Evolutionary conservation across 2,113 vertebrate species (phyloP).

Genomic region (Gobiocypris rarus): DNA sequence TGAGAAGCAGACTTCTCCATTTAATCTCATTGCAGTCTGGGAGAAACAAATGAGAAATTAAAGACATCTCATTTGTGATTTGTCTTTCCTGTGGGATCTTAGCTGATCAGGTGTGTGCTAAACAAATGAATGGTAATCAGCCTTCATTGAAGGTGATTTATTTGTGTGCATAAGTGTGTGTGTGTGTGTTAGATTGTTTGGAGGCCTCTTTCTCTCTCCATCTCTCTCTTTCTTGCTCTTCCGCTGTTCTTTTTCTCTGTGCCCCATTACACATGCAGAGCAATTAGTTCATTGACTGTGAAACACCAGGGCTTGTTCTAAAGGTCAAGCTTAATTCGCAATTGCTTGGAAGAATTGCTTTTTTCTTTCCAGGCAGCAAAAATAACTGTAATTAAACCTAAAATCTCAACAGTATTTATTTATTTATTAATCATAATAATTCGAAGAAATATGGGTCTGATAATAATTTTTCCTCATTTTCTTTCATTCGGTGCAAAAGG

Average conservation of each 20-base stretch:
- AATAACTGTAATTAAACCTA: slow-evolving; percentile 54
- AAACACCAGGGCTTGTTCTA: slow-evolving; percentile 50
- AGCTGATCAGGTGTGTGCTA: neutral
- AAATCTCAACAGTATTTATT: neutral
- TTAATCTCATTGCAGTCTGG: neutral
- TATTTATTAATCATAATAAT: neutral
- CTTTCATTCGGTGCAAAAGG: neutral
- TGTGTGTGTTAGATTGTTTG: neutral
- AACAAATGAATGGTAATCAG: slow-evolving; percentile 9
- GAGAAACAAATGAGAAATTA: neutral
- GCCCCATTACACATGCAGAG: slow-evolving; percentile 12
- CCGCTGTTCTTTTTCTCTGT: slow-evolving; percentile 22
- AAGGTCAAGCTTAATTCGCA: slow-evolving; percentile 59
- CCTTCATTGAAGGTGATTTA: slow-evolving; percentile 6
- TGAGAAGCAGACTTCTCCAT: neutral
- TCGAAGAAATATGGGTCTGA: neutral
- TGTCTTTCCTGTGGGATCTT: neutral
- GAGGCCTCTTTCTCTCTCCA: slow-evolving; percentile 1
- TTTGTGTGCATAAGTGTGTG: neutral
- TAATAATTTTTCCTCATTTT: neutral
- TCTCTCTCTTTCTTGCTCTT: slow-evolving; percentile 1
- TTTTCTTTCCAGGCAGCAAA: slow-evolving; percentile 43
- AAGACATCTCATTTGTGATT: slow-evolving; percentile 12
- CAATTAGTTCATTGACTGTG: slow-evolving; percentile 52
- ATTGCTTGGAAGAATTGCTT: slow-evolving; percentile 43